Conservation (phyloP, 2,888 invertebrate species). For the Nomada flava region DNA sequence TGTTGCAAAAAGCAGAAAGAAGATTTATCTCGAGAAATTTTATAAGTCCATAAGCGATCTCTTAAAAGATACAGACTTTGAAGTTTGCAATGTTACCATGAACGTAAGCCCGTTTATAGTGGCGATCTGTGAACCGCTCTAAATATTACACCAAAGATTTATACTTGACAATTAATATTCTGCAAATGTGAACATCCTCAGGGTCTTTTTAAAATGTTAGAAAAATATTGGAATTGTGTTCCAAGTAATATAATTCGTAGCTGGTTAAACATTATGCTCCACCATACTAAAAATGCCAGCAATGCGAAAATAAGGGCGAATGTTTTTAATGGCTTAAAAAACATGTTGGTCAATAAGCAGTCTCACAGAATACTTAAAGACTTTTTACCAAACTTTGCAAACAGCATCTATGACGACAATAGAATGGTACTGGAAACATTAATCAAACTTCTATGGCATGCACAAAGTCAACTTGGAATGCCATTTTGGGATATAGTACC, state of each 20-base stretch:
- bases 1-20: conserved; percentile 22
- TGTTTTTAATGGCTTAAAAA: conserved; percentile 63
- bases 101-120: conserved; percentile 55
- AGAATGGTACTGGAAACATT: conserved; percentile 54
- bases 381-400: conserved; percentile 53
- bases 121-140: background rate
- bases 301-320: conserved; percentile 58
- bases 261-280: conserved; percentile 64
- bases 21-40: conserved; percentile 46
- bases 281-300: conserved; percentile 39
- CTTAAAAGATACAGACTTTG: conserved; percentile 56
- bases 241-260: conserved; percentile 46
- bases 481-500: conserved; percentile 63
- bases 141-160: background rate
- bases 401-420: conserved; percentile 60
- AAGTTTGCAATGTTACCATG: conserved; percentile 65
- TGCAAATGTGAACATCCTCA: conserved; percentile 23
- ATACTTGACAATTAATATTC: conserved; percentile 12
- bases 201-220: conserved; percentile 61
- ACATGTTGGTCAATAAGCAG: conserved; percentile 46
- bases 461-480: conserved; percentile 46
- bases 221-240: conserved; percentile 59
- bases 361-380: conserved; percentile 42
- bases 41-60: conserved; percentile 65
- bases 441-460: conserved; percentile 59